Evolutionary conservation across 1,140 invertebrate genomes (phyloP).

Genomic region (Zaprionus lachaisei): DNA sequence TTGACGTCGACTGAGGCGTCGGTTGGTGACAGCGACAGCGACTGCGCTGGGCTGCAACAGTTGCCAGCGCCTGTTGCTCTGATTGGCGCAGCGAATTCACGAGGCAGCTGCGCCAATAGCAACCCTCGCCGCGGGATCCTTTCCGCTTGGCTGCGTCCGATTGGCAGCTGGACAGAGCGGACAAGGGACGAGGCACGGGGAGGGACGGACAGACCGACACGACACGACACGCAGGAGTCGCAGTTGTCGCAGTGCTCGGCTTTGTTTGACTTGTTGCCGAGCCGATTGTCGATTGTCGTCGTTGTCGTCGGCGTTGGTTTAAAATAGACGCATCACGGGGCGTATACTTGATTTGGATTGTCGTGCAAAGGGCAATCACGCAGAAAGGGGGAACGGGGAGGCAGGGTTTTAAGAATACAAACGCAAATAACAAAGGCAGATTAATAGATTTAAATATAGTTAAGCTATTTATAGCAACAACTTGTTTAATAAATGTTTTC

Average conservation of each 20-base stretch:
- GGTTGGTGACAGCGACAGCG: neutral
- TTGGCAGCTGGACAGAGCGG: slow-evolving; percentile 42
- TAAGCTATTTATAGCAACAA: slow-evolving; percentile 12
- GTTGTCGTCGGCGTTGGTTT: slow-evolving; percentile 19
- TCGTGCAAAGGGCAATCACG: neutral
- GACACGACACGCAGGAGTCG: slow-evolving; percentile 7
- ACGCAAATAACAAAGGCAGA: neutral
- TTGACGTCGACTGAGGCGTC: slow-evolving; percentile 6
- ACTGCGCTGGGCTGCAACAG: slow-evolving; percentile 28
- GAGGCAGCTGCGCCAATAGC: slow-evolving; percentile 53
- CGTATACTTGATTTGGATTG: slow-evolving; percentile 60
- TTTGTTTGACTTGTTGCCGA: slow-evolving; percentile 63
- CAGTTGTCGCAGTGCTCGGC: neutral
- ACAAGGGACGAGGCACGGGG: too few relatives aligned
- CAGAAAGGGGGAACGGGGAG: neutral
- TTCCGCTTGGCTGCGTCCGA: slow-evolving; percentile 40
- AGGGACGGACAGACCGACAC: neutral
- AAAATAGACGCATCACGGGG: slow-evolving; percentile 56
- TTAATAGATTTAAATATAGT: slow-evolving; percentile 8
- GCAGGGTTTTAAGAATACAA: neutral
- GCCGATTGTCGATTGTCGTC: neutral
- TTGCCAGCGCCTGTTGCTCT: slow-evolving; percentile 58
- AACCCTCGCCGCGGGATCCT: slow-evolving; percentile 45
- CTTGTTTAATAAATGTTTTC: neutral
- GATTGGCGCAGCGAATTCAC: slow-evolving; percentile 50